Base-by-base conservation (phyloP, 2,797 vertebrate genomes). In the Eupleurogrammus muticus region DNA sequence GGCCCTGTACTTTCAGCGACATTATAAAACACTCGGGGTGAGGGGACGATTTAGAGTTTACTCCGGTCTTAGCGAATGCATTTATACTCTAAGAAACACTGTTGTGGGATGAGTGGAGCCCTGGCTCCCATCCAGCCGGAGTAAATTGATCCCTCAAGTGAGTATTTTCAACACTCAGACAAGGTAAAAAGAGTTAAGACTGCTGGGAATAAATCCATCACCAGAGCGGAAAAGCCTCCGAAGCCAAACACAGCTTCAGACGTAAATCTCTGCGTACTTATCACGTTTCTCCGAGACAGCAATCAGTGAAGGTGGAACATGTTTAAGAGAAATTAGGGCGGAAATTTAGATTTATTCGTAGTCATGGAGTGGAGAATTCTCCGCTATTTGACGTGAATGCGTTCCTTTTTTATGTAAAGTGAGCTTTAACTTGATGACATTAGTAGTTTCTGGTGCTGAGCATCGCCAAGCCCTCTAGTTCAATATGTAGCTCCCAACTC, bases 121-220 rank as follows among this genome's bases (percentile, higher is more conserved):
- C 51, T 82, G 82, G 75, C 72, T 77, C 19, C 5, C 32, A 34
- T 79, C 75, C 75, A 75, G 61, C 47, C 10, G 47, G 35, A 78
- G 51, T 69, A 78, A 79, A 85, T 74, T 76, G 73, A 87, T 77
- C 63, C 55, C 54, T 74, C 23, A 68, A 76, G 78, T 74, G 61
- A 69, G 75, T 84, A 70, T 83, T 81, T 71, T 80, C 73, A 76
- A 53, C 75, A 84, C 40, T 60, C 69, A 75, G 28, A 75, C 55
- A 49, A 73, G 58, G 62, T 81, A 77, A 77, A 80, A 53, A 74
- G 21, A 86, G 74, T 71, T 55, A 56, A 75, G 64, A 64, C 61
- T 21, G 34, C 44, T 53, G 69, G 77, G 64, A 82, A 81, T 80
- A 71, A 82, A 85, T 81, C 69, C 65, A 36, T 80, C 63, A 70